Percentiles rank a stretch among this genome's conserved stretches.
Evolutionary conservation across 2,797 vertebrate genomes (phyloP).

Genomic region (Hypotaenidia okinawae): DNA sequence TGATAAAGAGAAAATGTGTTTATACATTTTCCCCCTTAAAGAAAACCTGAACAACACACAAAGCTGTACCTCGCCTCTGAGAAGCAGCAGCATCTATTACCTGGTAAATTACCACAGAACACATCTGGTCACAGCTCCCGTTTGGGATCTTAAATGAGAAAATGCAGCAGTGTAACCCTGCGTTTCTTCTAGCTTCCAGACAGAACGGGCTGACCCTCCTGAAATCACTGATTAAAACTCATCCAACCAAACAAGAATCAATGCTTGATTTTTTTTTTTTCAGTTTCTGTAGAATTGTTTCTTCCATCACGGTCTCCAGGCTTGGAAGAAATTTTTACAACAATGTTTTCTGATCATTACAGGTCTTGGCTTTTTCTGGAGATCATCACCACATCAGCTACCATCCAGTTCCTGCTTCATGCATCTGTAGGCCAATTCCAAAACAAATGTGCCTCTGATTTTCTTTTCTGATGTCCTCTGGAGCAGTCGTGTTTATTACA

Average conservation of each 20-base stretch:
- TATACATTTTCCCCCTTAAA: neutral
- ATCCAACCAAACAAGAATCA: neutral
- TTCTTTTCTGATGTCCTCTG: neutral
- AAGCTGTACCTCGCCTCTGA: conserved; percentile 16
- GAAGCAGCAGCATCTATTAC: conserved; percentile 6
- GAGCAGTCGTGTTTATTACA: neutral
- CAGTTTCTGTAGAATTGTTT: neutral
- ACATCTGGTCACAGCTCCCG: neutral
- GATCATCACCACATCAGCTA: neutral
- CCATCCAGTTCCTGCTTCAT: neutral
- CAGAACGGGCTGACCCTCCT: neutral
- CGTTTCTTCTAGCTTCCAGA: neutral
- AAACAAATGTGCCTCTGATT: neutral
- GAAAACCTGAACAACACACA: neutral
- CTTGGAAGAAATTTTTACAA: neutral
- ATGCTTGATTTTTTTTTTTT: neutral
- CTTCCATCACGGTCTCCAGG: neutral
- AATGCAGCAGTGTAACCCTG: neutral
- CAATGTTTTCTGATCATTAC: neutral
- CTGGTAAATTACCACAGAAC: conserved; percentile 41
- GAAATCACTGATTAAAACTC: neutral
- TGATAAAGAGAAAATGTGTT: conserved; percentile 61
- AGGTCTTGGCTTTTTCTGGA: neutral
- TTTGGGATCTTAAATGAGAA: conserved; percentile 3
- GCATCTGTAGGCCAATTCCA: neutral